Evolutionary conservation across 2,797 vertebrate species (phyloP), one percentile per base, ranked within the genome.

Genomic region (Euthynnus affinis): DNA sequence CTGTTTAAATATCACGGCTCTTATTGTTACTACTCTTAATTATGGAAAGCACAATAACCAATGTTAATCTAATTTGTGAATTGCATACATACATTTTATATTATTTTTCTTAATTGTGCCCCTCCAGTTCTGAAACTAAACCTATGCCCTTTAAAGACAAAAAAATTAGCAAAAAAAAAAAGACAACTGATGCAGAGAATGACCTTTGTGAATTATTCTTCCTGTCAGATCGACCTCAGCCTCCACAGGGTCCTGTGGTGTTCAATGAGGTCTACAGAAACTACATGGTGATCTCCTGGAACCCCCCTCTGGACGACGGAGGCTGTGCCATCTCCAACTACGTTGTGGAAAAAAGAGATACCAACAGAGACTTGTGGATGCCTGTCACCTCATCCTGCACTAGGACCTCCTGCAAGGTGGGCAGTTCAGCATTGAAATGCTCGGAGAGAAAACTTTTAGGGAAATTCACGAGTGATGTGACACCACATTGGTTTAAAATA

Each of bases 281-380:
- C 88, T 92, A 97, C 91, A 97, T 99, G 97, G 80, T 98, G 44
- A 95, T 99, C 91, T 98, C 97, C 64, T 99, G 98, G 98, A 98
- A 97, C 64, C 97, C 97, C 63, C 98, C 98, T 42, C 93, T 98
- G 83, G 98, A 99, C 85, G 97, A 99, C 22, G 98, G 98, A 79
- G 98, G 98, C 80, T 97, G 97, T 85, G 93, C 96, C 78, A 89
- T 99, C 85, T 98, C 98, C 86, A 99, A 99, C 95, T 99, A 99
- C 83, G 96, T 99, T 89, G 85, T 99, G 73, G 98, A 99, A 93
- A 99, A 99, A 94, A 97, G 96, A 91, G 98, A 99, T 86, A 93
- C 96, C 78, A 97, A 98, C 92, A 96, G 97, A 93, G 98, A 99
- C 25, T 42, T 99, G 57, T 99, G 98, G 98, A 99, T 99, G 97